Conservation (phyloP, 1,140 invertebrate genomes). For the Arctopsyche grandis region DNA sequence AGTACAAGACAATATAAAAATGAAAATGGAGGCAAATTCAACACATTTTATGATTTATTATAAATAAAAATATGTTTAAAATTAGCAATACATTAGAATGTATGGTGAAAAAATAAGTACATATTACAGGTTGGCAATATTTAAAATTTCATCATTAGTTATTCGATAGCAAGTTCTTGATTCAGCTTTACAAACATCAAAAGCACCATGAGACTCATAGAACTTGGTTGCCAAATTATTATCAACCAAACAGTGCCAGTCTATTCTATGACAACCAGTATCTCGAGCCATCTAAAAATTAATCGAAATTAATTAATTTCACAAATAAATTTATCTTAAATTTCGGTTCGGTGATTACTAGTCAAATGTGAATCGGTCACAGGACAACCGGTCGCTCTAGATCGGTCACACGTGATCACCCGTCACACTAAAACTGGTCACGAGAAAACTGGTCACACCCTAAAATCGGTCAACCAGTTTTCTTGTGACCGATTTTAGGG, state of each 20-base stretch:
- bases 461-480: too few species aligned
- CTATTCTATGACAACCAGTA: conserved; percentile 43
- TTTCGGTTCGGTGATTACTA: too few species aligned
- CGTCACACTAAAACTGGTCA: too few species aligned
- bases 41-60: not conserved
- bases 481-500: too few species aligned
- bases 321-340: conserved; percentile 1
- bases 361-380: too few species aligned
- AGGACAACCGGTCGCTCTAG: too few species aligned
- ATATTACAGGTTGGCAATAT: conserved; percentile 42
- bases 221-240: conserved; percentile 47
- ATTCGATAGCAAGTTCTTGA: conserved; percentile 46
- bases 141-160: conserved; percentile 36
- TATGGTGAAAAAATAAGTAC: too few species aligned
- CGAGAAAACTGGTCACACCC: too few species aligned
- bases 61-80: not conserved
- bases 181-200: conserved; percentile 45
- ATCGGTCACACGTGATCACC: too few species aligned
- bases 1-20: not conserved
- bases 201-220: conserved; percentile 47
- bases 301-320: conserved; percentile 2
- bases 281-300: conserved; percentile 46
- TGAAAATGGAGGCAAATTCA: not conserved
- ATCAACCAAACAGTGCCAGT: conserved; percentile 50
- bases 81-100: not conserved